phyloP scores from a whole-genome alignment of 2,888 invertebrate species.

The Cryptocephalus moraei region DNA sequence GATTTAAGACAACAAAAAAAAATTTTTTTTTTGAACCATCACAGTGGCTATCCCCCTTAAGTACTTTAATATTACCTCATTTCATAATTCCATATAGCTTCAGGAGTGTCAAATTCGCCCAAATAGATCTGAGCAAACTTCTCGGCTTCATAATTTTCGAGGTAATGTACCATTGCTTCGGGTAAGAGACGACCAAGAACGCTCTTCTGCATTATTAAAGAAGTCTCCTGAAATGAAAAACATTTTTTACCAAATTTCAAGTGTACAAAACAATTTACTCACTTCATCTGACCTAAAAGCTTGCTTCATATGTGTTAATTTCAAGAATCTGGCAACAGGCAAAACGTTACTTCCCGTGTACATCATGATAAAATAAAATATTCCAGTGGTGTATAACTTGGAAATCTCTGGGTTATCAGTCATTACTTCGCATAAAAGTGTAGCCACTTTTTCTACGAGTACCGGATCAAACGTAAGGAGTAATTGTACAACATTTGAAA shows the following conservation, averaged over 20 bases:
- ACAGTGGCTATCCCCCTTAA: too few relatives aligned
- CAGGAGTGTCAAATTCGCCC: conserved; percentile 98
- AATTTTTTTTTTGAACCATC: too few relatives aligned
- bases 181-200: conserved; percentile 89
- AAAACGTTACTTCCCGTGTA: conserved; percentile 97
- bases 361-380: conserved; percentile 97
- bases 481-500: conserved; percentile 92
- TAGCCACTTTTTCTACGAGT: conserved; percentile 91
- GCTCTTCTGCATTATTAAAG: conserved; percentile 85
- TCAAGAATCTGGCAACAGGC: conserved; percentile 88
- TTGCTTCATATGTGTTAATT: conserved; percentile 91
- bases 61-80: conserved; percentile 58
- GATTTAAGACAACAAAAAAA: too few relatives aligned
- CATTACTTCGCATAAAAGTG: conserved; percentile 79
- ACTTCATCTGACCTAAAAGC: conserved; percentile 90
- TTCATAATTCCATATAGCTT: conserved; percentile 97
- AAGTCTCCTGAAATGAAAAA: conserved; percentile 27
- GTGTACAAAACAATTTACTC: conserved; percentile 19
- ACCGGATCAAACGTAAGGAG: conserved; percentile 96
- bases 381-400: conserved; percentile 87
- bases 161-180: conserved; percentile 97
- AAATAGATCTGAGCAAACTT: conserved; percentile 96
- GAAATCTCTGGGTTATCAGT: conserved; percentile 94
- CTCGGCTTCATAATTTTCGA: conserved; percentile 96
- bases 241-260: neutral